Evolutionary conservation across 2,797 vertebrate species (phyloP).

Genomic region (Sternarchorhynchus goeldii): DNA sequence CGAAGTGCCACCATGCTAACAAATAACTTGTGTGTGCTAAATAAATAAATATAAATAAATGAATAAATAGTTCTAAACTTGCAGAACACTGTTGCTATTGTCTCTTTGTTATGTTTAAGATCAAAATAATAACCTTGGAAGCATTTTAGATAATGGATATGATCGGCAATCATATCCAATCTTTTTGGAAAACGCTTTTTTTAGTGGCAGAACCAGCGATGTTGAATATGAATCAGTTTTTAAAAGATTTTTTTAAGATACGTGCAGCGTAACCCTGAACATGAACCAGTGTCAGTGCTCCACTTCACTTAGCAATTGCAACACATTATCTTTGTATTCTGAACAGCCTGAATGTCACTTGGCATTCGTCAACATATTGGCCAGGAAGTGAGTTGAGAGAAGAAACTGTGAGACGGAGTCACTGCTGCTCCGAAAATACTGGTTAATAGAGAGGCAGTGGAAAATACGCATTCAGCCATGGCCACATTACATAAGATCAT

Average conservation of each 20-base stretch:
- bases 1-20: slow-evolving; percentile 46
- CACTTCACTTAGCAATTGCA: not conserved
- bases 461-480: slow-evolving; percentile 3
- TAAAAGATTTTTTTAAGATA: not conserved
- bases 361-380: too few relatives aligned
- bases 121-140: slow-evolving; percentile 5
- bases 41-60: too few relatives aligned
- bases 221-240: not conserved
- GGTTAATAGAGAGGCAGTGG: slow-evolving; percentile 18
- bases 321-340: slow-evolving; percentile 6
- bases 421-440: slow-evolving; percentile 3
- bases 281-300: slow-evolving; percentile 1
- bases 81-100: slow-evolving; percentile 23
- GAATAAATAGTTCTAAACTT: slow-evolving; percentile 39
- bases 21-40: slow-evolving; percentile 42
- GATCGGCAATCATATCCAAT: not conserved
- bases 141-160: slow-evolving; percentile 24
- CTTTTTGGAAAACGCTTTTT: slow-evolving; percentile 1
- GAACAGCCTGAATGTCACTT: too few relatives aligned
- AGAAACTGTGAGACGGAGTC: not conserved
- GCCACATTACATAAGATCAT: slow-evolving; percentile 19
- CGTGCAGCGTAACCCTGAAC: not conserved
- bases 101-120: slow-evolving; percentile 21
- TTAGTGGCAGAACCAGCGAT: not conserved
- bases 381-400: not conserved